Conservation (phyloP, 2,888 invertebrate genomes). For the Drepanosiphum platanoidis region DNA sequence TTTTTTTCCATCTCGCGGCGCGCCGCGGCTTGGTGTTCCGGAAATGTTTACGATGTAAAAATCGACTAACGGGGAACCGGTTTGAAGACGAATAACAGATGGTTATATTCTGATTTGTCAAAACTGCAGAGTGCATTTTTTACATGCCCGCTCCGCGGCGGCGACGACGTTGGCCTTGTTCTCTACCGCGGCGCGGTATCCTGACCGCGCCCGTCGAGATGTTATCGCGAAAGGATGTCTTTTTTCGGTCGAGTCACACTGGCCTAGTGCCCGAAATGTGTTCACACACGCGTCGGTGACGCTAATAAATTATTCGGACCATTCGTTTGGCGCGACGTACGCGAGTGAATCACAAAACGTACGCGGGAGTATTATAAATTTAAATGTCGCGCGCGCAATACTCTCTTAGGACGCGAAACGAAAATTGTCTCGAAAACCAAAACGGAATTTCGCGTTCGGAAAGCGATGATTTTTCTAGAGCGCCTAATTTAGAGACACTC, state of each 20-base stretch:
- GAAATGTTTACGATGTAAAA: too few relatives aligned
- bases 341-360: neutral
- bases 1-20: too few relatives aligned
- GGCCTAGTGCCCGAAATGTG: conserved; percentile 28
- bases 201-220: neutral
- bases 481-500: too few relatives aligned
- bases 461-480: too few relatives aligned
- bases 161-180: conserved; percentile 28
- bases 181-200: neutral
- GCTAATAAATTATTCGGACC: neutral
- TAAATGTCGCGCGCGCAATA: too few relatives aligned
- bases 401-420: too few relatives aligned
- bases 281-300: neutral
- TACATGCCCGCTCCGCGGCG: neutral
- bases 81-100: neutral
- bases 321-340: neutral
- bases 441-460: too few relatives aligned
- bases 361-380: too few relatives aligned
- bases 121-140: neutral
- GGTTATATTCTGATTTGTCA: neutral
- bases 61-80: too few relatives aligned
- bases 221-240: neutral
- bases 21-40: too few relatives aligned
- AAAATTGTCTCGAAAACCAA: too few relatives aligned
- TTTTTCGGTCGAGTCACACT: neutral